Base-by-base conservation (phyloP, 2,113 vertebrate genomes). In the Burhinus bistriatus region DNA sequence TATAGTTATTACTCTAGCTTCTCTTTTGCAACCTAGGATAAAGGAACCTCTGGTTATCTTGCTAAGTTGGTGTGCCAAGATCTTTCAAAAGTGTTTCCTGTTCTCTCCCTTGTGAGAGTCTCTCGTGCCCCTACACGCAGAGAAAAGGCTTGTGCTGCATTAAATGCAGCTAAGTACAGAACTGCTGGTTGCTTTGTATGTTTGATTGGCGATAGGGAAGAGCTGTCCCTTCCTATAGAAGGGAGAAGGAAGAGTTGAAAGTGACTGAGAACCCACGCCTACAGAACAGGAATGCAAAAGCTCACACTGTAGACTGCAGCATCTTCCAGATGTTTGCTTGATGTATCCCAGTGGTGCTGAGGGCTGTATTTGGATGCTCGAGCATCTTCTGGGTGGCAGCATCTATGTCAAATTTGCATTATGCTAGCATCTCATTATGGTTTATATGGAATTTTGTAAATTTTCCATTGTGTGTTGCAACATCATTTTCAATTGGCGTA, bases 231-330 rank as follows among this genome's bases (percentile, higher is more conserved):
- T 76, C 29, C 29, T 51, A 2, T 9, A 6, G 51, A 38, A 73
- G 29, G n/a, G n/a, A 49, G 34, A 76, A 61, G 21, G 29, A 85
- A 40, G 34, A 77, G 17, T 51, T 25, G 34, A 59, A 90, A 21
- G 58, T 51, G 34, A 20, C 62, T 11, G 62, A 71, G 81, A 85
- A 85, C 25, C 27, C 15, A 4, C 27, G 36, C 9, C 11, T 65
- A 1, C 1, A 32, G 44, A 8, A 4, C 11, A 62, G 32, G 36
- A 76, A 36, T 32, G 14, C 0, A 0, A 68, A 62, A 42, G 58
- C 58, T 89, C 25, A 5, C 22, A 0, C 22, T 57, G n/a, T n/a
- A 62, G 26, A 34, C 32, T 47, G 23, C 20, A 77, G 15, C 12
- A 21, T 77, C 75, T 92, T 93, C 25, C 22, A 66, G 1, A 61